Evolutionary conservation across 2,888 invertebrate species (phyloP), one percentile per base, ranked within the genome.

Genomic region (Pyrgus malvae): DNA sequence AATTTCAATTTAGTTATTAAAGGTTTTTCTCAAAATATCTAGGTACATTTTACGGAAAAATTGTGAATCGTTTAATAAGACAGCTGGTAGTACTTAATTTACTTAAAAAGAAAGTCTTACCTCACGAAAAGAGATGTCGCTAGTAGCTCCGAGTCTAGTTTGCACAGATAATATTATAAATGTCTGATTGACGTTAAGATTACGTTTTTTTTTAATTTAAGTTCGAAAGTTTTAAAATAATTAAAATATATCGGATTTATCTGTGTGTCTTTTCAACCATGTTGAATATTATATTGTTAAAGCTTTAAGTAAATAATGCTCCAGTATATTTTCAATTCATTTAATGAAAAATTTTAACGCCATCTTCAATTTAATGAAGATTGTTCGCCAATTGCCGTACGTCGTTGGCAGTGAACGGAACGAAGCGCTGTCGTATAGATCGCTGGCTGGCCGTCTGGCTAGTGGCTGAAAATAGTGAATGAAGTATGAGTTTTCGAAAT

Each of bases 401-500:
- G 70, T 72, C 69, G 72, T 78, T 85, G 83, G 79, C 83, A 83
- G 83, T 83, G 85, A 88, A 87, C 88, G 86, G 87, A 89, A 88
- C 88, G 86, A 83, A 87, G 80, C 84, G 82, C 83, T 79, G 82
- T 88, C 77, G 85, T 86, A 84, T 85, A 86, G 88, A 87, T 89
- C 82, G 87, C 83, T 83, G 80, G 83, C 83, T 83, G 78, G 80
- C 82, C 80, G 86, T 68, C 73, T 72, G 74, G 84, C 89, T 87
- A 89, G 83, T 72, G 74, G 84, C 89, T 87, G 90, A 84, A 89
- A 86, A 87, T 89, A 88, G 87, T 90, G 89, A 87, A 88, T 80
- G 83, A 86, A 88, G 80, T 86, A 86, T 87, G 87, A 88, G 86
- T 89, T 88, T 87, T 88, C 84, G 83, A 88, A 86, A 89, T 86